phyloP scores from a whole-genome alignment of 1,140 invertebrate species.

The Tachypleus tridentatus region DNA sequence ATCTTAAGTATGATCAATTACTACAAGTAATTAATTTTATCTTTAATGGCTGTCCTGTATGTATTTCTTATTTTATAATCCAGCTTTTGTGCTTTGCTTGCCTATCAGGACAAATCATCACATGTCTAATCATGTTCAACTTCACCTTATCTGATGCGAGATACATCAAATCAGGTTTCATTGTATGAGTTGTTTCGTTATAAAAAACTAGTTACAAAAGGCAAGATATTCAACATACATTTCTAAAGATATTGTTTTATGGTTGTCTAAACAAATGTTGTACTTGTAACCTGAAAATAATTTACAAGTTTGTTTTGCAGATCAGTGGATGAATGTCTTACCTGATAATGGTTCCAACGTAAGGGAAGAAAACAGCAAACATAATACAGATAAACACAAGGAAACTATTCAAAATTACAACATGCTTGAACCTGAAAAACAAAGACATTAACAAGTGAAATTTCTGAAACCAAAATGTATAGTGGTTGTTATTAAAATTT shows the following conservation, averaged over 20 bases:
- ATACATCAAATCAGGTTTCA: too few relatives aligned
- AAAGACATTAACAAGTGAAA: background rate
- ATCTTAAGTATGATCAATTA: too few relatives aligned
- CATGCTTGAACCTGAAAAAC: conserved; percentile 35
- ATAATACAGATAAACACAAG: conserved; percentile 53
- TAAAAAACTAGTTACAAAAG: too few relatives aligned
- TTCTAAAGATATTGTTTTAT: background rate
- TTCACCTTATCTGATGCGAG: too few relatives aligned
- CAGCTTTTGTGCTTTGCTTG: too few relatives aligned
- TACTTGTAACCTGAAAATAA: conserved; percentile 1
- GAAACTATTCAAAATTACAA: conserved; percentile 35
- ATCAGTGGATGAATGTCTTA: conserved; percentile 30
- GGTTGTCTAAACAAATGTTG: conserved; percentile 8
- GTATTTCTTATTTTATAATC: too few relatives aligned
- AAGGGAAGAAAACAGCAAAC: conserved; percentile 72
- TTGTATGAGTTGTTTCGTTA: too few relatives aligned
- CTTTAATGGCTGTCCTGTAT: too few relatives aligned
- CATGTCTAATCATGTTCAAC: too few relatives aligned
- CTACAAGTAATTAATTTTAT: too few relatives aligned
- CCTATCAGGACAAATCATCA: too few relatives aligned
- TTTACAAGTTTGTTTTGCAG: background rate
- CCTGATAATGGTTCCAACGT: conserved; percentile 76
- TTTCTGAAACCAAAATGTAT: background rate
- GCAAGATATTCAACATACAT: too few relatives aligned
- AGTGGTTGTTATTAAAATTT: background rate